Conservation (phyloP, 2,888 invertebrate genomes). For the Cryptocheilus praepositus region DNA sequence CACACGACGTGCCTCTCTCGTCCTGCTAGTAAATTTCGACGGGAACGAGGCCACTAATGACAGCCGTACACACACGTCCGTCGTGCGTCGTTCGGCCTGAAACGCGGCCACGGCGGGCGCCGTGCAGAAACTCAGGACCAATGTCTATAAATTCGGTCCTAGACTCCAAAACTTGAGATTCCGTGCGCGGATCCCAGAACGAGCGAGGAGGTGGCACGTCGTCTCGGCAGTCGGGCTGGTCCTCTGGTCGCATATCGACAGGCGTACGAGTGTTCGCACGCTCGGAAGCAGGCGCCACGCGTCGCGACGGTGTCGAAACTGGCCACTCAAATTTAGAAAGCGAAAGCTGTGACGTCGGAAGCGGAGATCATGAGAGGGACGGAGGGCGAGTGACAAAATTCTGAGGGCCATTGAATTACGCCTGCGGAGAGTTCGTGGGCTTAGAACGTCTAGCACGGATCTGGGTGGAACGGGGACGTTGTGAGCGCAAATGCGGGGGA, state of each 20-base stretch:
- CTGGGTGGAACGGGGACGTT: too few relatives aligned
- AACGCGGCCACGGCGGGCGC: too few relatives aligned
- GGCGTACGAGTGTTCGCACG: slow-evolving; percentile 14
- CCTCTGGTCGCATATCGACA: slow-evolving; percentile 31
- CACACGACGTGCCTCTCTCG: too few relatives aligned
- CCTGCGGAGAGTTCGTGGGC: too few relatives aligned
- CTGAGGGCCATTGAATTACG: not conserved
- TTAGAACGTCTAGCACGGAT: too few relatives aligned
- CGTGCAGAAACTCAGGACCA: not conserved
- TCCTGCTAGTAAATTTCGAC: too few relatives aligned
- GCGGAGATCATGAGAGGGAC: not conserved
- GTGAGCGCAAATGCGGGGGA: too few relatives aligned
- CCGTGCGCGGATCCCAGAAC: slow-evolving; percentile 36
- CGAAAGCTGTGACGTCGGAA: slow-evolving; percentile 1
- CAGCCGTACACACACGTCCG: not conserved
- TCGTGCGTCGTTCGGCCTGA: too few relatives aligned
- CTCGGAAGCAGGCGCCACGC: slow-evolving; percentile 5
- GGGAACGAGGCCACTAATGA: too few relatives aligned
- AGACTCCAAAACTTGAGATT: slow-evolving; percentile 51
- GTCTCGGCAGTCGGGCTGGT: slow-evolving; percentile 22
- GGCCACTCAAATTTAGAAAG: slow-evolving; percentile 30
- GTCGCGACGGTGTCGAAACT: not conserved
- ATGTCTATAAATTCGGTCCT: slow-evolving; percentile 48
- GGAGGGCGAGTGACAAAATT: slow-evolving; percentile 18
- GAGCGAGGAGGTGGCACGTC: slow-evolving; percentile 34